Evolutionary conservation across 2,888 invertebrate species (phyloP), one percentile per base, ranked within the genome.

Genomic region (Caenorhabditis afra): DNA sequence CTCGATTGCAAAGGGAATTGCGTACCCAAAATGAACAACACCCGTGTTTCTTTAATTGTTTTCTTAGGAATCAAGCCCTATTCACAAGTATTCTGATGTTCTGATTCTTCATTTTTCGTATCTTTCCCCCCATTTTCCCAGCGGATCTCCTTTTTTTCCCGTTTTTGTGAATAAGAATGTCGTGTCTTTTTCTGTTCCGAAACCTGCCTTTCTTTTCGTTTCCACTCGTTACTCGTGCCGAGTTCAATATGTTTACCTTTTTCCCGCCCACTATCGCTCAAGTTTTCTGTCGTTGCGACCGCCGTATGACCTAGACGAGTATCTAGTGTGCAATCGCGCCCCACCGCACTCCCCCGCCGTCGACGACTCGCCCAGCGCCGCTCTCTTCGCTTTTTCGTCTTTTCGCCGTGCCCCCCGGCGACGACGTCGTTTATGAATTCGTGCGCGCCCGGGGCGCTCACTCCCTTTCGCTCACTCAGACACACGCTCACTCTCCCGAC

Each of bases 1-100:
- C 18, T 73, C 79, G 20, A 68, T 74, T n/a, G 45, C 67, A 8
- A 78, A 73, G 45, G 73, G 73, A 49, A 61, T 61, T 11, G 29
- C 23, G 4, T 57, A 37, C 41, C 23, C 20, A 41, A 18, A 57
- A 47, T 35, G 16, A 45, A 22, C n/a, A 16, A 37, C 45, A 45
- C 11, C 20, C 37, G n/a, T 57, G 18, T 12, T 58, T 20, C 23
- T 58, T 67, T 29, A 4, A 29, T 52, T 52, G 29, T 52, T 52
- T 65, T 47, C 4, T 7, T 37, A 16, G 7, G 7, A 16, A 8
- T 41, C 23, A 39, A 23, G 52, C 23, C 22, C 14, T 22, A 11
- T 29, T 41, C 44, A 29, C 7, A 29, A 29, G 29, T 29, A 29
- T 29, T 29, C 29, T 29, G 65, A 65, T 55, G 65, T 65, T 55